Conservation (phyloP, 1,140 invertebrate species). For the Drosophila carrolli region DNA sequence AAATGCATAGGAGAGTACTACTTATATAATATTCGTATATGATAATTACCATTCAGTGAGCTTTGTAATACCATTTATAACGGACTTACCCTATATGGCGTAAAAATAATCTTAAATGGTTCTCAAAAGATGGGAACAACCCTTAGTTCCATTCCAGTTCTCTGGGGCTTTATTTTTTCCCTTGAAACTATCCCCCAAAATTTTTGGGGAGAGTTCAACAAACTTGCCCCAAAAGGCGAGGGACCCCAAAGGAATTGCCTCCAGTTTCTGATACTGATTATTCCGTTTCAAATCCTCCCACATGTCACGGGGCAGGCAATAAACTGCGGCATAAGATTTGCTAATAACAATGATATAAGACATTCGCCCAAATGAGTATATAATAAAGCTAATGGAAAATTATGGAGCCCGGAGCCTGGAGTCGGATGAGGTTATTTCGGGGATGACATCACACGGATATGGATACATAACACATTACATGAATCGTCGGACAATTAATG, state of each 20-base stretch:
- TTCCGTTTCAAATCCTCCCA: slow-evolving; percentile 37
- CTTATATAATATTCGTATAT: not conserved
- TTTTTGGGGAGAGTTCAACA: slow-evolving; percentile 56
- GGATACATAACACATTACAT: slow-evolving; percentile 4
- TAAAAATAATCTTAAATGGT: slow-evolving; percentile 26
- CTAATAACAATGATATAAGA: slow-evolving; percentile 81
- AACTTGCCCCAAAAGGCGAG: slow-evolving; percentile 41
- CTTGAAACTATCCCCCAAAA: slow-evolving; percentile 38
- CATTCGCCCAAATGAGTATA: slow-evolving; percentile 77
- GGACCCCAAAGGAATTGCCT: slow-evolving; percentile 59
- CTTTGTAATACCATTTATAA: slow-evolving; percentile 8
- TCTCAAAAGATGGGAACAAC: slow-evolving; percentile 22
- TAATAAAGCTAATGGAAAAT: slow-evolving; percentile 83
- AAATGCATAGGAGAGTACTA: not conserved
- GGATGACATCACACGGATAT: slow-evolving; percentile 3
- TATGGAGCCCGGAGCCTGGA: slow-evolving; percentile 31
- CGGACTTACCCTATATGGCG: not conserved
- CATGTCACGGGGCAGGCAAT: slow-evolving; percentile 35
- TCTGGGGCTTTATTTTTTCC: not conserved
- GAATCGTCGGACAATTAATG: slow-evolving; percentile 13
- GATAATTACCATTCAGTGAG: slow-evolving; percentile 16
- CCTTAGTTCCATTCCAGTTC: slow-evolving; percentile 12
- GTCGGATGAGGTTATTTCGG: not conserved
- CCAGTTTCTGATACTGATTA: slow-evolving; percentile 25
- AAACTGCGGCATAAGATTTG: slow-evolving; percentile 72